Evolutionary conservation across 2,113 vertebrate genomes (phyloP).

Genomic region (Passerina amoena): DNA sequence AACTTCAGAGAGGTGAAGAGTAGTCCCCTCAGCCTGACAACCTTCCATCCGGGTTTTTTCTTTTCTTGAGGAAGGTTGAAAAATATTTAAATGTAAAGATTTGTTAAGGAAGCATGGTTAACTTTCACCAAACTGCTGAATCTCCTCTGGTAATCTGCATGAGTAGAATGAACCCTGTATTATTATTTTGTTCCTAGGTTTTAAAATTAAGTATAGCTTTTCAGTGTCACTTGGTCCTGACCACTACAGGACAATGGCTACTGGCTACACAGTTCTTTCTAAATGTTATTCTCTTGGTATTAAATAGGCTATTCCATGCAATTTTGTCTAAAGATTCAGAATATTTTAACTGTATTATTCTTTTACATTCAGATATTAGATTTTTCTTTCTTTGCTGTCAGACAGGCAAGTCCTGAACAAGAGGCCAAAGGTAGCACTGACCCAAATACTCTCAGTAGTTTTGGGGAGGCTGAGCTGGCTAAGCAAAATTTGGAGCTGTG

Average conservation of each 20-base stretch:
- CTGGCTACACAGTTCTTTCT: background rate
- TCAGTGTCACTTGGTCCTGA: background rate
- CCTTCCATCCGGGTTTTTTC: background rate
- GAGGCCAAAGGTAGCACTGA: accelerated
- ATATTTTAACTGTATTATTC: background rate
- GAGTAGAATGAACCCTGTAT: background rate
- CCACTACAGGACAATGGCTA: background rate
- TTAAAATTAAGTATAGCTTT: background rate
- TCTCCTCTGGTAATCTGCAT: background rate
- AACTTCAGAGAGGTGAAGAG: background rate
- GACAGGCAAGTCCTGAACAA: background rate
- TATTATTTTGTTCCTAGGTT: background rate
- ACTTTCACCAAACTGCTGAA: background rate
- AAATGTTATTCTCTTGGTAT: background rate
- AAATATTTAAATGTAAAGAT: background rate
- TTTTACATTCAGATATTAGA: background rate
- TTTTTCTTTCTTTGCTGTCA: background rate
- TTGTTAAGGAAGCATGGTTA: background rate
- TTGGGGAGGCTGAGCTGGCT: background rate
- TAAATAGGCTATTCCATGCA: background rate
- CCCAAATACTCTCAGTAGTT: background rate
- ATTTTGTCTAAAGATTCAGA: background rate
- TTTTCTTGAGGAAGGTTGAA: background rate
- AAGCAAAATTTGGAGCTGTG: background rate
- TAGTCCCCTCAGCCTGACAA: background rate